Evolutionary conservation across 2,888 invertebrate genomes (phyloP).

Genomic region (Tetramorium bicarinatum): DNA sequence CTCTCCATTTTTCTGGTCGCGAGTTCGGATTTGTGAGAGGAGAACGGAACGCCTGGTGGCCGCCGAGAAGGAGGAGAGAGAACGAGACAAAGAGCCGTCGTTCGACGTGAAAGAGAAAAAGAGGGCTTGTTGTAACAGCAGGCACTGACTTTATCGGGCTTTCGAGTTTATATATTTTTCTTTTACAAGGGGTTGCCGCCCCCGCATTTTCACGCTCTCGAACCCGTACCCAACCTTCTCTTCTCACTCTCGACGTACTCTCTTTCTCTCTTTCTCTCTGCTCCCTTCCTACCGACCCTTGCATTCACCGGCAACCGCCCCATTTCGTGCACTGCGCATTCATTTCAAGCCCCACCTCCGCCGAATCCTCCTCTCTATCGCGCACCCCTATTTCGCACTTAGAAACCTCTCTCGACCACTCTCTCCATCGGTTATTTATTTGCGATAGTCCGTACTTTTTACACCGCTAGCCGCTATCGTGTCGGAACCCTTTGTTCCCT

Average conservation of each 20-base stretch:
- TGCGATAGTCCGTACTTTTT: slow-evolving; percentile 73
- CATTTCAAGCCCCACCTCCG: slow-evolving; percentile 62
- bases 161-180: slow-evolving; percentile 76
- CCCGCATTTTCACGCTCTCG: slow-evolving; percentile 74
- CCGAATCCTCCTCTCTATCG: slow-evolving; percentile 23
- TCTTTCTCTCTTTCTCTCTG: not conserved
- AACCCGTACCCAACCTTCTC: slow-evolving; percentile 52
- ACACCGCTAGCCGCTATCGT: slow-evolving; percentile 60
- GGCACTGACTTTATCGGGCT: slow-evolving; percentile 76
- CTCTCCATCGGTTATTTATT: slow-evolving; percentile 76
- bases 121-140: slow-evolving; percentile 73
- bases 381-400: slow-evolving; percentile 52
- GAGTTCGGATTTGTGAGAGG: slow-evolving; percentile 49
- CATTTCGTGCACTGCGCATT: slow-evolving; percentile 69
- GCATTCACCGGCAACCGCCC: slow-evolving; percentile 66
- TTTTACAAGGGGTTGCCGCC: slow-evolving; percentile 74
- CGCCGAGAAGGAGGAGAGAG: not conserved
- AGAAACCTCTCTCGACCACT: slow-evolving; percentile 59
- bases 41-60: slow-evolving; percentile 14
- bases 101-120: slow-evolving; percentile 35
- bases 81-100: slow-evolving; percentile 60
- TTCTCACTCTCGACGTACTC: not conserved
- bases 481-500: slow-evolving; percentile 64
- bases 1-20: slow-evolving; percentile 64
- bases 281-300: slow-evolving; percentile 62